These are phyloP conservation scores for Acestrorhynchus altus DNA, from an alignment of 2,797 vertebrate genomes.

Conservation along the genomic window DNA sequence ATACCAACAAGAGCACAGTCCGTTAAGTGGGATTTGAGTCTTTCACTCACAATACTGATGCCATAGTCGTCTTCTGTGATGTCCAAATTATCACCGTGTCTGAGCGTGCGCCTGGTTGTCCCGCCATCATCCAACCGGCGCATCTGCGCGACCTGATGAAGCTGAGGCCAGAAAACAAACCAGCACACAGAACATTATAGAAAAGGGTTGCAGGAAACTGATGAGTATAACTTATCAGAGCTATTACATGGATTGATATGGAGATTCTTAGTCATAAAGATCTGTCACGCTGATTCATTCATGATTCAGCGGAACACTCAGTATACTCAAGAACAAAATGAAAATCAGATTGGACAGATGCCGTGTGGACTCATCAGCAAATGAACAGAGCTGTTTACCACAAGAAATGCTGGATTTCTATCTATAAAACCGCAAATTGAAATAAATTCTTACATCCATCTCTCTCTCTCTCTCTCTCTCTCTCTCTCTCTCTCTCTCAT, in stretches of 20 bases:
- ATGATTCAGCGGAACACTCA: slow-evolving; percentile 14
- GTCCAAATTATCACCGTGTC: slow-evolving; percentile 80
- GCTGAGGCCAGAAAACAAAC: too few relatives aligned
- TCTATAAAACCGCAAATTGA: too few relatives aligned
- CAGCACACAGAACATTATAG: background rate
- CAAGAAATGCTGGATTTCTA: background rate
- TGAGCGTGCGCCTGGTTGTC: slow-evolving; percentile 71
- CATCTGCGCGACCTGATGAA: slow-evolving; percentile 86
- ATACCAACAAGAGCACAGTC: slow-evolving; percentile 12
- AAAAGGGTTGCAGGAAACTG: background rate
- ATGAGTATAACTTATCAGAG: too few relatives aligned
- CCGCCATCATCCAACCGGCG: slow-evolving; percentile 81
- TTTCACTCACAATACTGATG: slow-evolving; percentile 85
- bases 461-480: too few relatives aligned
- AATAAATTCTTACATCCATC: too few relatives aligned
- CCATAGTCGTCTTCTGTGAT: slow-evolving; percentile 86
- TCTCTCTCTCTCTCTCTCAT: too few relatives aligned
- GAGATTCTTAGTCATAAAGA: background rate
- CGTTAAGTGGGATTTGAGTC: background rate
- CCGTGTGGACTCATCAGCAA: background rate
- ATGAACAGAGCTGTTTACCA: background rate
- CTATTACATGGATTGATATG: background rate
- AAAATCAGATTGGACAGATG: slow-evolving; percentile 6
- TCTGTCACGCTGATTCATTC: slow-evolving; percentile 1
- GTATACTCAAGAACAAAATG: background rate